phyloP scores from a whole-genome alignment of 1,140 invertebrate genomes.

The Caenorhabditis inopinata region DNA sequence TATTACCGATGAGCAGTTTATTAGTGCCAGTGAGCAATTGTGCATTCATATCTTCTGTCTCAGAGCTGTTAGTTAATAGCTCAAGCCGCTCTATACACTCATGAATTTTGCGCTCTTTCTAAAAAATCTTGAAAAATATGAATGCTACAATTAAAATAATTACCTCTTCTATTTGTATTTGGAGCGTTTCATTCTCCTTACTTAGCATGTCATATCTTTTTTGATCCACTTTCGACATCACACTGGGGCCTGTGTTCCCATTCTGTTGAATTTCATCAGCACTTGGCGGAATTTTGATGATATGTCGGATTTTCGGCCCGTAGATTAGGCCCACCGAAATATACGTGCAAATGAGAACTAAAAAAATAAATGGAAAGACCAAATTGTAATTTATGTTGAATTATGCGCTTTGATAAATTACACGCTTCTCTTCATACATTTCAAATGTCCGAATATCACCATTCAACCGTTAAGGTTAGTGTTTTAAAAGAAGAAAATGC shows the following conservation, averaged over 20 bases:
- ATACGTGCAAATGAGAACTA: slow-evolving; percentile 58
- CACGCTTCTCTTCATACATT: too few relatives aligned
- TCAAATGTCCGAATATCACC: too few relatives aligned
- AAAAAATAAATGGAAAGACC: too few relatives aligned
- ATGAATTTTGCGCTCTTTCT: slow-evolving; percentile 59
- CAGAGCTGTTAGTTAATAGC: slow-evolving; percentile 16
- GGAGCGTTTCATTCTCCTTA: slow-evolving; percentile 90
- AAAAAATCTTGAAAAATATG: slow-evolving; percentile 20
- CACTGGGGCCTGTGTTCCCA: slow-evolving; percentile 11
- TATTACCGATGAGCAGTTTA: background rate
- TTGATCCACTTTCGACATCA: slow-evolving; percentile 73
- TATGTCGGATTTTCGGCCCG: slow-evolving; percentile 60
- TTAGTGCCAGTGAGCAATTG: slow-evolving; percentile 24
- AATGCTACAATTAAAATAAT: slow-evolving; percentile 47
- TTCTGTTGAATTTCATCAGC: slow-evolving; percentile 47
- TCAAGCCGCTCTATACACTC: slow-evolving; percentile 57
- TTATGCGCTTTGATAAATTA: too few relatives aligned
- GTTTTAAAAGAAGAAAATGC: too few relatives aligned
- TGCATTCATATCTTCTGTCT: slow-evolving; percentile 25
- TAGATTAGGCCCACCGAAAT: slow-evolving; percentile 73
- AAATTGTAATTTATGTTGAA: too few relatives aligned
- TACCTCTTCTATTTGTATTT: slow-evolving; percentile 87
- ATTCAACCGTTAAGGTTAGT: too few relatives aligned
- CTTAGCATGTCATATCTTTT: slow-evolving; percentile 89
- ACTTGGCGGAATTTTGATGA: slow-evolving; percentile 55